A percentile compares a stretch with the other conserved stretches of the same genome.
Evolutionary conservation across 2,888 invertebrate genomes (phyloP).

Genomic region (Eupeodes luniger): DNA sequence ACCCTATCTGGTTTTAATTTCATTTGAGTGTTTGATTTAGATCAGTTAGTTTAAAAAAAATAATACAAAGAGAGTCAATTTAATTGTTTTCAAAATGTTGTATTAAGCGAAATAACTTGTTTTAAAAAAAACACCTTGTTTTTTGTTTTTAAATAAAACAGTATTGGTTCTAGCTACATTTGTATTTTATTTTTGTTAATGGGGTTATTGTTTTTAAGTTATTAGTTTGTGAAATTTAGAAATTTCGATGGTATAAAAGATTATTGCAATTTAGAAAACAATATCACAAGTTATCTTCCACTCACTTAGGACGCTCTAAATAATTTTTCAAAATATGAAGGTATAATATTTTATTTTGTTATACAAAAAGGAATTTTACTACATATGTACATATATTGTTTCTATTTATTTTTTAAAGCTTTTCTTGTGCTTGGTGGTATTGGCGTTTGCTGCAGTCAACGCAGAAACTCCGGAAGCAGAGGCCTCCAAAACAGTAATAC

Average conservation of each 20-base stretch:
- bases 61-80: neutral
- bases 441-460: neutral
- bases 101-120: slow-evolving; percentile 3
- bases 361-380: neutral
- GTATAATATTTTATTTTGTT: slow-evolving; percentile 22
- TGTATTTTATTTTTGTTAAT: neutral
- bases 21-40: neutral
- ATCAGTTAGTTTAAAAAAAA: neutral
- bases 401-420: neutral
- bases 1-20: neutral
- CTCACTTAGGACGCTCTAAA: slow-evolving; percentile 1
- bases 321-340: slow-evolving; percentile 33
- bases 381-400: neutral
- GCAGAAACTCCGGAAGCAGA: neutral
- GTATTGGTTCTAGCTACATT: no score
- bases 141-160: neutral
- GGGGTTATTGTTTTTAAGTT: neutral
- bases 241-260: slow-evolving; percentile 44
- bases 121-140: neutral
- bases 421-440: neutral
- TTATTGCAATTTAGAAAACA: neutral
- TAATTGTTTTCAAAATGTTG: neutral
- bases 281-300: slow-evolving; percentile 22
- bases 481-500: neutral
- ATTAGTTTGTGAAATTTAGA: neutral